These are phyloP conservation scores for Maconellicoccus hirsutus DNA, from an alignment of 1,140 invertebrate genomes.

Conservation along the genomic window DNA sequence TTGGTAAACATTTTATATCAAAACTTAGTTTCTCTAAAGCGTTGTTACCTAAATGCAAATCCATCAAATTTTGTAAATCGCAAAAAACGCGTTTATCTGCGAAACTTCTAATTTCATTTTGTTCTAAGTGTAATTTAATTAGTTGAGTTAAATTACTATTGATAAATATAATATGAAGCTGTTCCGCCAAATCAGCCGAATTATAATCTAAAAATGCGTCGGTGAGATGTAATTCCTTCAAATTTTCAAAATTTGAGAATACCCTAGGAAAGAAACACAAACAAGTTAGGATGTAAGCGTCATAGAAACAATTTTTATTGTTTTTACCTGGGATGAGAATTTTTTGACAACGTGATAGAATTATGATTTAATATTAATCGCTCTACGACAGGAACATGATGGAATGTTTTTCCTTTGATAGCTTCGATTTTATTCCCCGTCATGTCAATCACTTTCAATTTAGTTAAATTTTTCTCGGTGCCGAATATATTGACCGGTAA, in stretches of 20 bases:
- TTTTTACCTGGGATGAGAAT: slow-evolving; percentile 45
- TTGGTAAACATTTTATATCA: slow-evolving; percentile 51
- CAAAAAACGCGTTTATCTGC: slow-evolving; percentile 56
- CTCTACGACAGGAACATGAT: slow-evolving; percentile 57
- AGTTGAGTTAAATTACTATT: slow-evolving; percentile 53
- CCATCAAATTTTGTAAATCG: slow-evolving; percentile 49
- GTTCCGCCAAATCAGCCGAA: slow-evolving; percentile 46
- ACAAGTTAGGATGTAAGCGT: neutral
- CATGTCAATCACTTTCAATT: slow-evolving; percentile 59
- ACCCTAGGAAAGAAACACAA: slow-evolving; percentile 38
- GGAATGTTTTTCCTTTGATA: slow-evolving; percentile 64
- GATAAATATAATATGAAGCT: slow-evolving; percentile 59
- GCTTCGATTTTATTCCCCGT: slow-evolving; percentile 60
- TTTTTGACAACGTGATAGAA: slow-evolving; percentile 48
- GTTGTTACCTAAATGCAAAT: slow-evolving; percentile 59
- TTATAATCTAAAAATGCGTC: slow-evolving; percentile 58
- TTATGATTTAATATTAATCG: slow-evolving; percentile 65
- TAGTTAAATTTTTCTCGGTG: slow-evolving; percentile 40
- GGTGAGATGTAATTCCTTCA: slow-evolving; percentile 59
- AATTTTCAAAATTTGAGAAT: slow-evolving; percentile 63
- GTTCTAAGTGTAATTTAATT: slow-evolving; percentile 61
- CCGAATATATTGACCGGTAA: slow-evolving; percentile 64
- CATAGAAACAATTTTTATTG: neutral
- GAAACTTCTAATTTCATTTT: slow-evolving; percentile 61
- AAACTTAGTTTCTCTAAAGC: slow-evolving; percentile 47